phyloP scores from a whole-genome alignment of 2,888 invertebrate genomes.

The Cerceris ruficornis region DNA sequence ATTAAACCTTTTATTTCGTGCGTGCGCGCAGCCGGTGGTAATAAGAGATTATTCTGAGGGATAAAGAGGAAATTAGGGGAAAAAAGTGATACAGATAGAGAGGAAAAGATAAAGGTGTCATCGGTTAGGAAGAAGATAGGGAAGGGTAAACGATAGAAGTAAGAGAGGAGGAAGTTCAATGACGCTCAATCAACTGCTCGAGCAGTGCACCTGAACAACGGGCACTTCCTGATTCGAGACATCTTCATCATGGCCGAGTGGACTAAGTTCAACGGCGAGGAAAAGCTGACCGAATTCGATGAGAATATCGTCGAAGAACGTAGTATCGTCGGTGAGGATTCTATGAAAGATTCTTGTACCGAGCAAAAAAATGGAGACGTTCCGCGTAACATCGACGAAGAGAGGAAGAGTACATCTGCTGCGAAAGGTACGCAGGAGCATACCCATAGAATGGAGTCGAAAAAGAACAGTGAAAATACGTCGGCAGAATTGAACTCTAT shows the following conservation, averaged over 20 bases:
- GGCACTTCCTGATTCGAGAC: conserved; percentile 10
- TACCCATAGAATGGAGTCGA: conserved; percentile 5
- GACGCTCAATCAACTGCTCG: conserved; percentile 3
- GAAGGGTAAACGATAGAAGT: background rate
- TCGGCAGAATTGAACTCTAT: conserved; percentile 26
- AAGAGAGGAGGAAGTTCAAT: conserved; percentile 13
- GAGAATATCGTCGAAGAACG: conserved; percentile 16
- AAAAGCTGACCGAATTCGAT: conserved; percentile 46
- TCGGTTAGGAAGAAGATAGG: background rate
- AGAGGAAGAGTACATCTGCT: conserved; percentile 10
- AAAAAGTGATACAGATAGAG: background rate
- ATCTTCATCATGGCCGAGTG: conserved; percentile 75
- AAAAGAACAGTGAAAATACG: conserved; percentile 4
- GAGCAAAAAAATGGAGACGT: conserved; percentile 40
- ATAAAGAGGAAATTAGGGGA: background rate
- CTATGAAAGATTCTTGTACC: conserved; percentile 3
- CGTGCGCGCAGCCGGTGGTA: conserved; percentile 7
- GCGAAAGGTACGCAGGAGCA: conserved; percentile 9
- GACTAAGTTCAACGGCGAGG: conserved; percentile 74
- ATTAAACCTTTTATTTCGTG: conserved; percentile 32
- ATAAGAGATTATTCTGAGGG: conserved; percentile 7
- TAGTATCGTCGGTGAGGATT: background rate
- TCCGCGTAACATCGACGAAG: conserved; percentile 20
- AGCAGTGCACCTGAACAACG: conserved; percentile 16
- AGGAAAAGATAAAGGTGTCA: background rate